Evolutionary conservation across 2,113 vertebrate genomes (phyloP).

Genomic region (Entelurus aequoreus): DNA sequence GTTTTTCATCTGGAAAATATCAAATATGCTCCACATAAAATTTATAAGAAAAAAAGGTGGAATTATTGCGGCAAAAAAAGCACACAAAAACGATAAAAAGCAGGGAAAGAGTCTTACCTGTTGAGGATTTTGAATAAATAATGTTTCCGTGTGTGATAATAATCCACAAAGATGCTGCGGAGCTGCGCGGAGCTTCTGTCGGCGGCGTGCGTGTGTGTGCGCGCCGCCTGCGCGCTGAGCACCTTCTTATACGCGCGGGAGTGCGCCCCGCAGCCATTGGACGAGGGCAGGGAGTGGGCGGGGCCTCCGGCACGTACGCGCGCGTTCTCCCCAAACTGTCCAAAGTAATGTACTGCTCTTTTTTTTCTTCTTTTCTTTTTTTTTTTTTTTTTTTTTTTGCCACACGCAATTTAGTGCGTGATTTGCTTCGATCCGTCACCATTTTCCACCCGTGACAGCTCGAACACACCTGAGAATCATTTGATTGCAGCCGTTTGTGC

Average conservation of each 20-base stretch:
- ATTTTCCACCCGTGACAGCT: constrained; percentile 26
- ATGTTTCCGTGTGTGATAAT: neutral
- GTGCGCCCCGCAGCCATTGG: constrained; percentile 64
- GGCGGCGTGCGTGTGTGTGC: constrained; percentile 16
- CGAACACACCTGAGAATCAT: neutral
- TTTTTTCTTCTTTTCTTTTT: constrained; percentile 24
- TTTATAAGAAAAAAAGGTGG: no score
- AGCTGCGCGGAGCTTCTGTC: neutral
- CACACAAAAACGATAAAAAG: no score
- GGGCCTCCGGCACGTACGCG: neutral
- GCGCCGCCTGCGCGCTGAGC: constrained; percentile 35
- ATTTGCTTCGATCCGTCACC: constrained; percentile 51
- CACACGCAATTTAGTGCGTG: constrained; percentile 52
- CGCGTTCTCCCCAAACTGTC: neutral
- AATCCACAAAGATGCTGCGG: neutral
- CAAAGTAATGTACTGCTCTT: neutral
- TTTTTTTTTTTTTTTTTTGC: constrained; percentile 8
- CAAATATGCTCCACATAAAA: no score
- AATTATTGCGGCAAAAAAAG: no score
- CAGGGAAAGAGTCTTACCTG: no score
- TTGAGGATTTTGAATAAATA: no score
- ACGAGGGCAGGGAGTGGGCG: constrained; percentile 21
- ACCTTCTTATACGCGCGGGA: constrained; percentile 68
- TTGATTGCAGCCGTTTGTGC: no score
- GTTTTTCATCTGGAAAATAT: no score